phyloP scores from a whole-genome alignment of 1,140 invertebrate species.

The Probaryconus sp. region DNA sequence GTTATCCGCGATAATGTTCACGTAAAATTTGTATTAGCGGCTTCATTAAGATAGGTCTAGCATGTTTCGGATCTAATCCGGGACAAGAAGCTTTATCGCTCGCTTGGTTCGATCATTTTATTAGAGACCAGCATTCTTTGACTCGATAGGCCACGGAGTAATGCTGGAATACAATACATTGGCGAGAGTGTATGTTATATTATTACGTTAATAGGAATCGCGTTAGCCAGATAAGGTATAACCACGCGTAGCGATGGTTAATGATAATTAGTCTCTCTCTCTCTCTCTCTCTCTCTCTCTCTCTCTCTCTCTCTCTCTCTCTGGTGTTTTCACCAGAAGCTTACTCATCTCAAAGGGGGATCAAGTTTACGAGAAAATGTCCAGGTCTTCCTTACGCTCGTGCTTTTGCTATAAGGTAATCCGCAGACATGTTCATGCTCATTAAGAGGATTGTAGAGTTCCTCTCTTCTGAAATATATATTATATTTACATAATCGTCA shows the following conservation, averaged over 20 bases:
- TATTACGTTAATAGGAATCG: conserved; percentile 51
- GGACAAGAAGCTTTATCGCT: conserved; percentile 2
- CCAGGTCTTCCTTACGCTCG: conserved; percentile 20
- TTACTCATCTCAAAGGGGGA: conserved; percentile 27
- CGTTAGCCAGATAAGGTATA: conserved; percentile 47
- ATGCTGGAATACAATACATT: conserved; percentile 2
- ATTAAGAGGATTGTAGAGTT: conserved; percentile 29
- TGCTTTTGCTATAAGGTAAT: conserved; percentile 4
- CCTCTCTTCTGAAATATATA: conserved; percentile 2
- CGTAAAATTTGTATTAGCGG: background rate
- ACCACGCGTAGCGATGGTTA: conserved; percentile 44
- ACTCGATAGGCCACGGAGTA: conserved; percentile 10
- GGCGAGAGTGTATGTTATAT: conserved; percentile 23
- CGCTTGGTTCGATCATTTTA: conserved; percentile 20
- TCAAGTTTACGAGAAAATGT: conserved; percentile 55
- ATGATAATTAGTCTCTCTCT: conserved; percentile 65
- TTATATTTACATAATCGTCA: conserved; percentile 17
- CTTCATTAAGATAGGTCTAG: conserved; percentile 3
- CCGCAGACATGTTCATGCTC: conserved; percentile 6
- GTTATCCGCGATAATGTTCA: too few relatives aligned
- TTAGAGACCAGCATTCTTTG: conserved; percentile 18
- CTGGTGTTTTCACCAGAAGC: conserved; percentile 18
- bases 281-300: too few relatives aligned
- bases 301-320: too few relatives aligned
- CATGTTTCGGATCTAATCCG: conserved; percentile 13